Conservation (phyloP, 2,888 invertebrate genomes). For the Lepetodrilus schrolli region DNA sequence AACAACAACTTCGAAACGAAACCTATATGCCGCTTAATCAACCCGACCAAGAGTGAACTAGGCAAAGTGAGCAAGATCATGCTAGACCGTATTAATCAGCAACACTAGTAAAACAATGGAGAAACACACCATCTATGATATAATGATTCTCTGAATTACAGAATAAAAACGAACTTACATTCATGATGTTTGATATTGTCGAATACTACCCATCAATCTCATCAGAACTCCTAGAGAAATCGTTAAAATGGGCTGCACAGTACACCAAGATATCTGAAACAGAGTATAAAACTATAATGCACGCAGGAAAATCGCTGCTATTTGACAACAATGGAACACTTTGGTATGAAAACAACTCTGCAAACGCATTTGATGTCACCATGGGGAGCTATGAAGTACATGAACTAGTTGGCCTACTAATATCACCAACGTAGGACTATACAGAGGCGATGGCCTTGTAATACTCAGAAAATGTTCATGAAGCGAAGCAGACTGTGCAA, state of each 20-base stretch:
- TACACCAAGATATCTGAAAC: neutral
- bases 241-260: neutral
- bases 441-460: too few species aligned
- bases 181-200: slow-evolving; percentile 1
- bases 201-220: neutral
- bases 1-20: neutral
- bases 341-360: neutral
- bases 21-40: neutral
- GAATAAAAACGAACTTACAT: neutral
- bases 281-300: neutral
- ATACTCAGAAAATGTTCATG: too few species aligned
- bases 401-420: too few species aligned
- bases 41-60: neutral
- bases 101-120: neutral
- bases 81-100: neutral
- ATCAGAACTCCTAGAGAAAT: neutral
- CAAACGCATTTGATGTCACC: neutral
- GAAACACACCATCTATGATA: neutral
- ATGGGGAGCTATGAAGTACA: too few species aligned
- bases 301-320: neutral
- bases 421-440: too few species aligned
- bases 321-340: neutral
- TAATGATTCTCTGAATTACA: neutral
- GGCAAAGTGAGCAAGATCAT: neutral
- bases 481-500: too few species aligned